A percentile compares a stretch with the other conserved stretches of the same genome.
Conservation (phyloP, 2,888 invertebrate genomes). For the Calameuta filiformis region DNA sequence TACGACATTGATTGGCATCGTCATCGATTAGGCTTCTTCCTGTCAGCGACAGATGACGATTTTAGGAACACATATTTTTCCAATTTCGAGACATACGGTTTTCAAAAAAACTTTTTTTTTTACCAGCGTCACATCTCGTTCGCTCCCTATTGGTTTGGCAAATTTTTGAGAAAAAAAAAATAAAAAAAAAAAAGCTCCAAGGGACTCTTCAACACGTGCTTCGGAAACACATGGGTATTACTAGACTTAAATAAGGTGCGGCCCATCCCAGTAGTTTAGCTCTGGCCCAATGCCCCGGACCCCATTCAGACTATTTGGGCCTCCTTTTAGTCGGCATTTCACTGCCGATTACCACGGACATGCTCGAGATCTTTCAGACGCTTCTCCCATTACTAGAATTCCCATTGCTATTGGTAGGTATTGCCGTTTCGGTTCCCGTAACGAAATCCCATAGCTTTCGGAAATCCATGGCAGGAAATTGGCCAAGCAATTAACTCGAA, state of each 20-base stretch:
- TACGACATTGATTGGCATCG: background rate
- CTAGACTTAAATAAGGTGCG: background rate
- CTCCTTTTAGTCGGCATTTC: conserved; percentile 21
- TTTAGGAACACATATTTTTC: background rate
- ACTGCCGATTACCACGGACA: conserved; percentile 32
- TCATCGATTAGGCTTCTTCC: background rate
- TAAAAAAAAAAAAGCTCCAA: too few relatives aligned
- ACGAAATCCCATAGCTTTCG: background rate
- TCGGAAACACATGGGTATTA: background rate
- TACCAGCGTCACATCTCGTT: background rate
- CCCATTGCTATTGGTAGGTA: background rate
- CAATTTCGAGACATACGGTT: background rate
- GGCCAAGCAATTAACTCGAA: conserved; percentile 18
- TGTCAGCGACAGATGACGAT: background rate
- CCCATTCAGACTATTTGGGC: background rate
- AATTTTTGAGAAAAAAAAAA: background rate
- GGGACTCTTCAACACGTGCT: background rate
- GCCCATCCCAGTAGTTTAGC: background rate
- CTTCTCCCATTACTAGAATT: background rate
- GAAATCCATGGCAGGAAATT: conserved; percentile 14
- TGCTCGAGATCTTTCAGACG: conserved; percentile 25
- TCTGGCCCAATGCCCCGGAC: background rate
- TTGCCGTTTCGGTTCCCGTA: background rate
- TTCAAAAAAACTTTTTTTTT: background rate
- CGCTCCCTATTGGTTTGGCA: background rate